These are phyloP conservation scores for Eupleurogrammus muticus DNA, from an alignment of 2,797 vertebrate species.

Conservation along the genomic window DNA sequence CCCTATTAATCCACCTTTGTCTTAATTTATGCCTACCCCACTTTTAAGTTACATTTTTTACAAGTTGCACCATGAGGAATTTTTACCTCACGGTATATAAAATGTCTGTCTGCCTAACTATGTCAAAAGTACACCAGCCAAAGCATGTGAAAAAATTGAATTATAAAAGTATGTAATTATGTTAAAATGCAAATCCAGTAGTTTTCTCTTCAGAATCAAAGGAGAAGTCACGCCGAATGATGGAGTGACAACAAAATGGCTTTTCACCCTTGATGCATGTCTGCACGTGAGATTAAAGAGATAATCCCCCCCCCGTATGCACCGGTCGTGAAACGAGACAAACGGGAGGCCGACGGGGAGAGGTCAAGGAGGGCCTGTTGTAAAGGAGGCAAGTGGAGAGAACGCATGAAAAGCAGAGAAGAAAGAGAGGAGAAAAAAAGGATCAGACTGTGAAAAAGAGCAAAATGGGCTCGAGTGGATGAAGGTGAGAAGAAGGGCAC, in stretches of 20 bases:
- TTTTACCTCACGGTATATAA: too few species aligned
- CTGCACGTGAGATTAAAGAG: too few species aligned
- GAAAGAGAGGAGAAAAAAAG: constrained; percentile 19
- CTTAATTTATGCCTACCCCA: too few species aligned
- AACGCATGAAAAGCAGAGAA: constrained; percentile 20
- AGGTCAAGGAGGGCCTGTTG: constrained; percentile 2
- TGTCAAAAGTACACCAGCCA: not conserved
- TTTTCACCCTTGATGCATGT: constrained; percentile 20
- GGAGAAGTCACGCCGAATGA: constrained; percentile 18
- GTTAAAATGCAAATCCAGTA: too few species aligned
- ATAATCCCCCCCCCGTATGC: too few species aligned
- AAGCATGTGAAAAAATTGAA: not conserved
- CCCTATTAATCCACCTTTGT: too few species aligned
- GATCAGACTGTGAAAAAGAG: constrained; percentile 41
- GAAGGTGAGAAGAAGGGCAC: constrained; percentile 41
- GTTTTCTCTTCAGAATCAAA: constrained; percentile 20
- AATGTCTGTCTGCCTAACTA: not conserved
- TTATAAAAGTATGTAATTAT: too few species aligned
- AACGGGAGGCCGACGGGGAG: constrained; percentile 1
- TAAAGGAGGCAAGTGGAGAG: constrained; percentile 26
- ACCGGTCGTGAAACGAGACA: constrained; percentile 20
- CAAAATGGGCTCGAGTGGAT: constrained; percentile 32
- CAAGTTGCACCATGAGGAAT: too few species aligned
- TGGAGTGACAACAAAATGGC: constrained; percentile 14
- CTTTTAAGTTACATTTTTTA: too few species aligned